Percentiles rank a stretch among this genome's conserved stretches.
phyloP scores from a whole-genome alignment of 2,113 vertebrate genomes.

The Malurus elegans region DNA sequence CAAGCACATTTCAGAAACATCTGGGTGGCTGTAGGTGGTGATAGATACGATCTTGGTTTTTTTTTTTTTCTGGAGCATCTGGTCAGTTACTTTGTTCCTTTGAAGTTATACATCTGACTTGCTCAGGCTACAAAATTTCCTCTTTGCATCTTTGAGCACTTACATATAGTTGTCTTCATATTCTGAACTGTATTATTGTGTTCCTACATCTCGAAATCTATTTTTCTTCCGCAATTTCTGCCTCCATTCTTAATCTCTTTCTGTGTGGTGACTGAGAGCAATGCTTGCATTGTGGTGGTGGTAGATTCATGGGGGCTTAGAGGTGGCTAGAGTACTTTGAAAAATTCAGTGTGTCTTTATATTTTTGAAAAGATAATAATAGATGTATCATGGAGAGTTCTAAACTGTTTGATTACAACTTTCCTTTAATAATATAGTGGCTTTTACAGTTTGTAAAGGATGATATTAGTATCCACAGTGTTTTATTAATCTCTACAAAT shows the following conservation, averaged over 20 bases:
- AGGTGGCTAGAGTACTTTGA: neutral
- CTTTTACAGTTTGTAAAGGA: neutral
- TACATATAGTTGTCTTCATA: neutral
- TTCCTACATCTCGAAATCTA: neutral
- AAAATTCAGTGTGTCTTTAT: neutral
- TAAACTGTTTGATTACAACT: neutral
- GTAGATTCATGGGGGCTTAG: neutral
- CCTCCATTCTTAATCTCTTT: neutral
- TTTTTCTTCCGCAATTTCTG: neutral
- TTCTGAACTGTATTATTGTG: neutral
- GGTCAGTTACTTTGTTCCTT: neutral
- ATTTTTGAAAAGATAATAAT: neutral
- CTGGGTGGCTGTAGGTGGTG: neutral
- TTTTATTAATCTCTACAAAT: neutral
- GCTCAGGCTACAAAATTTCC: neutral
- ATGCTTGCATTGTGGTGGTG: accelerated
- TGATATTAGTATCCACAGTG: neutral
- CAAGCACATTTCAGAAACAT: neutral
- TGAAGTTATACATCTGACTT: neutral
- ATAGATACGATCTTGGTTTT: neutral
- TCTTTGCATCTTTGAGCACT: neutral
- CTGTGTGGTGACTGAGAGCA: neutral
- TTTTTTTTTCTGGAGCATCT: neutral
- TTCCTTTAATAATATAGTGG: neutral
- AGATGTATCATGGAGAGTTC: neutral